Percentiles rank a stretch among this genome's conserved stretches.
Conservation (phyloP, 2,113 vertebrate genomes). For the Microcebus griseorufus region DNA sequence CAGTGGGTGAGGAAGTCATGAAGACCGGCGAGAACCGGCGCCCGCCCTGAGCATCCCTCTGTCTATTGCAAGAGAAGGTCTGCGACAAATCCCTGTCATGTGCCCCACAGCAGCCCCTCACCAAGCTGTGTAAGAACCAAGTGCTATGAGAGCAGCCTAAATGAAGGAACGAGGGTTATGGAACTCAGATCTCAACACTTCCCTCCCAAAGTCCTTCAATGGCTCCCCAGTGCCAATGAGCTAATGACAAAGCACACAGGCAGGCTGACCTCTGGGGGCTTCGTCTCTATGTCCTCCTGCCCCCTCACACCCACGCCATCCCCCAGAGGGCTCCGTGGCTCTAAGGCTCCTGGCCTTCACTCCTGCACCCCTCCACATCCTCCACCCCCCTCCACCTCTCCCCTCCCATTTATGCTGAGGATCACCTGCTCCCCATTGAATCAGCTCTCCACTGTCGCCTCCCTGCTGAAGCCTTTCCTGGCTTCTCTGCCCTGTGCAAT, state of each 20-base stretch:
- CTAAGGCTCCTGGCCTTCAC: neutral
- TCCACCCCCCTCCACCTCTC: neutral
- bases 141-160: accelerated
- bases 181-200: neutral
- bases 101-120: too few relatives aligned
- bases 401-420: neutral
- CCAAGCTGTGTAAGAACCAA: neutral
- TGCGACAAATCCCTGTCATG: too few relatives aligned
- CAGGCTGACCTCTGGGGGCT: neutral
- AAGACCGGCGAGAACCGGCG: neutral
- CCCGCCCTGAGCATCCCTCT: neutral
- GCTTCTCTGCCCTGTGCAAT: neutral
- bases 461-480: neutral
- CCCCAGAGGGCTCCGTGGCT: neutral
- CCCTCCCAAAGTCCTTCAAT: neutral
- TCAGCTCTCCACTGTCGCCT: neutral
- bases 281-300: neutral
- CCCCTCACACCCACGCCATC: neutral
- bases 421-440: neutral
- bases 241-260: neutral
- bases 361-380: neutral
- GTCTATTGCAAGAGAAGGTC: neutral
- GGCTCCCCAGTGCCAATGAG: neutral
- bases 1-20: neutral
- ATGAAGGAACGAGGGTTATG: neutral